A percentile compares a stretch with the other conserved stretches of the same genome.
These are phyloP conservation scores for Drosophila suboccidentalis DNA, from an alignment of 2,888 invertebrate genomes.

Conservation along the genomic window DNA sequence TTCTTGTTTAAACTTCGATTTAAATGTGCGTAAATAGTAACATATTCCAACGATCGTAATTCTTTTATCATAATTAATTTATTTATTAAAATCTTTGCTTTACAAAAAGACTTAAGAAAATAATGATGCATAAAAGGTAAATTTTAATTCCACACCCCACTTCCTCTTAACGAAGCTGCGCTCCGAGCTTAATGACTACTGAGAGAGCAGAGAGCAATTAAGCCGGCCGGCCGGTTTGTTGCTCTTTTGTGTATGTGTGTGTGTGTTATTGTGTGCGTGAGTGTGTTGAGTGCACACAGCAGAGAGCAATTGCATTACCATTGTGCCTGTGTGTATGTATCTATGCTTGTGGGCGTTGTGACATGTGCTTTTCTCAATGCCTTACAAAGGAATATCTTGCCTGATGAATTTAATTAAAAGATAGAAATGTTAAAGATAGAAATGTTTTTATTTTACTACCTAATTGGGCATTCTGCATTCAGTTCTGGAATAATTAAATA, in stretches of 20 bases:
- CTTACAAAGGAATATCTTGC: constrained; percentile 59
- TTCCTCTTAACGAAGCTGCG: constrained; percentile 3
- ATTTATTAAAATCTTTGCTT: not conserved
- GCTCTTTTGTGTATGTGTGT: not conserved
- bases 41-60: not conserved
- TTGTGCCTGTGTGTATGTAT: not conserved
- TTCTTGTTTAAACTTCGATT: not conserved
- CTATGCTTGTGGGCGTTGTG: constrained; percentile 37
- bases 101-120: not conserved
- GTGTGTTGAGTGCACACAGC: not conserved
- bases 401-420: constrained; percentile 54
- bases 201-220: constrained; percentile 31
- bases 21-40: not conserved
- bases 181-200: constrained; percentile 18
- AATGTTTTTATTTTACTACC: constrained; percentile 29
- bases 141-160: not conserved
- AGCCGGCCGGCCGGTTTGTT: constrained; percentile 48
- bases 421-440: constrained; percentile 13
- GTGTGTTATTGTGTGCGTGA: not conserved
- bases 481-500: constrained; percentile 15
- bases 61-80: not conserved
- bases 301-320: constrained; percentile 7
- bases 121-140: not conserved
- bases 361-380: constrained; percentile 37
- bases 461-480: constrained; percentile 37